Base-by-base conservation (phyloP, 2,888 invertebrate genomes). In the Tricholauxania praeusta region DNA sequence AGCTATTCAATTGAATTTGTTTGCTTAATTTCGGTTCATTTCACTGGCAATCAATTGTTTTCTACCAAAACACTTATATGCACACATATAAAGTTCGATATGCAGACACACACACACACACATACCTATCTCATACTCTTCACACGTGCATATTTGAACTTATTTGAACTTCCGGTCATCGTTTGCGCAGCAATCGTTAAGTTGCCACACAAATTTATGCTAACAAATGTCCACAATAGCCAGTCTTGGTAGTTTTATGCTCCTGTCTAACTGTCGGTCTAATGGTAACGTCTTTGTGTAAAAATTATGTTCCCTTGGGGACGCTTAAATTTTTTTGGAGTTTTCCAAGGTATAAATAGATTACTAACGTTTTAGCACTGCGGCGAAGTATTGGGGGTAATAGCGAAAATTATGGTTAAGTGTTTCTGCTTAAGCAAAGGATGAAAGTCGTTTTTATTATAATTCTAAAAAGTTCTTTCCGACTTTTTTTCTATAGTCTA, bases 1-100 rank as follows among this genome's bases (percentile, higher is more conserved):
- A 82, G 82, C 78, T 78, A 82, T 82, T 82, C 82, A 82, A 82
- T 82, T 82, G 82, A 82, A 82, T 82, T 82, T 82, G 82, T 82
- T 82, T 82, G 82, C 82, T 82, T 82, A 80, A 80, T 79, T 80
- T 79, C 79, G 82, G 81, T 82, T 82, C 82, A 82, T 82, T 82
- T 82, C 78, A 82, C 80, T 82, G 79, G 52, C 51, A 72, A 49
- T 59, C 59, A 60, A 55, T 65, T 51, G 59, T 64, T 59, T 59
- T 65, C 22, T 60, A 52, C 10, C 39, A 39, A 39, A 39, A 39
- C 19, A 19, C 12, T 22, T 57, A 12, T 57, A 57, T 57, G 12
- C 57, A n/a, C 19, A 28, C n/a, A 28, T 17, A 19, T 17, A 28
- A 12, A 19, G 12, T 14, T 39, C 39, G 28, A 28, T 28, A 28